phyloP scores from a whole-genome alignment of 1,140 invertebrate genomes.

The Pseudoatta argentina region DNA sequence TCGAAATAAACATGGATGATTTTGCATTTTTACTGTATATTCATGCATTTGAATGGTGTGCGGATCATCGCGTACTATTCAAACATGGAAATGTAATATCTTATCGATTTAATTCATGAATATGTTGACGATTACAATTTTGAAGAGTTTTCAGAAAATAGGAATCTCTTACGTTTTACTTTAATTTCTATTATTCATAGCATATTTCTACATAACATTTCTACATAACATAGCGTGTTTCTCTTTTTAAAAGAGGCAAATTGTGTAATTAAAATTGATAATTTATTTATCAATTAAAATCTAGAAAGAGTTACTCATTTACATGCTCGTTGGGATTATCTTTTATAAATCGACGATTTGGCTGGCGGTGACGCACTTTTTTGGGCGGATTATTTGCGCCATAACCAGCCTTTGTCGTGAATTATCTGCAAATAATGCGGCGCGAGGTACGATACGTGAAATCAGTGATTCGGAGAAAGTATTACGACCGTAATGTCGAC shows the following conservation, averaged over 20 bases:
- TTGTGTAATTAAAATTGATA: no score
- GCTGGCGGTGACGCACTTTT: neutral
- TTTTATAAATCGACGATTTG: neutral
- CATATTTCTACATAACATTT: no score
- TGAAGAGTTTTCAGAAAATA: neutral
- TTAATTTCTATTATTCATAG: neutral
- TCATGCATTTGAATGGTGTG: constrained; percentile 27
- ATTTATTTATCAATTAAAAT: no score
- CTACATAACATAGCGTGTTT: neutral
- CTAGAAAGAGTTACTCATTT: neutral
- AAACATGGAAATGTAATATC: constrained; percentile 10
- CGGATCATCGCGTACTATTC: neutral
- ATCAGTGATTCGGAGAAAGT: constrained; percentile 68
- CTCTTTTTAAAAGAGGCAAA: neutral
- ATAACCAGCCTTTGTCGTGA: neutral
- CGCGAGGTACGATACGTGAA: constrained; percentile 12
- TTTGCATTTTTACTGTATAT: constrained; percentile 57
- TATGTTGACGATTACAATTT: neutral
- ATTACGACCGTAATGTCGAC: neutral
- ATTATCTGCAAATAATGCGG: neutral
- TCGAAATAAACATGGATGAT: constrained; percentile 60
- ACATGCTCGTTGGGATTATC: neutral
- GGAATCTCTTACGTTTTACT: neutral
- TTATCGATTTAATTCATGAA: constrained; percentile 8
- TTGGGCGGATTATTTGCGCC: neutral